Evolutionary conservation across 2,888 invertebrate species (phyloP).

Genomic region (Mesorhabditis spiculigera): DNA sequence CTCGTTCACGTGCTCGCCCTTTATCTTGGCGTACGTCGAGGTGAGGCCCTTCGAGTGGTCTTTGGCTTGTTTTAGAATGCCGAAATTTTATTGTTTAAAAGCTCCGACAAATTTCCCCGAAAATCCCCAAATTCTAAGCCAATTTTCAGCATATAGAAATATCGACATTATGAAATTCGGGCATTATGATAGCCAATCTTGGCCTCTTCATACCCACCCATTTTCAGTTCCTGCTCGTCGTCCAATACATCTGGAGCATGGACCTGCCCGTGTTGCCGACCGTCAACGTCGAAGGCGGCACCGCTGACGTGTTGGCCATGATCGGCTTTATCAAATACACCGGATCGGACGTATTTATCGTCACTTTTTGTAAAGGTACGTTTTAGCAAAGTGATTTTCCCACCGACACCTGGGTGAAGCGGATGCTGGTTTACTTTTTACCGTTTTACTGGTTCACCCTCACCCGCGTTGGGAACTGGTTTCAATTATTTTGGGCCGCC

Average conservation of each 20-base stretch:
- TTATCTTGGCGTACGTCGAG: slow-evolving; percentile 84
- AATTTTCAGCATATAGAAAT: no score
- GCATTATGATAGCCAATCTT: not conserved
- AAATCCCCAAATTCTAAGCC: no score
- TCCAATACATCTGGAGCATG: slow-evolving; percentile 81
- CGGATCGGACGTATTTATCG: not conserved
- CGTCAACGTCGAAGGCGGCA: slow-evolving; percentile 17
- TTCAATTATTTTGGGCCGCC: no score
- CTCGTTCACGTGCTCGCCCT: slow-evolving; percentile 85
- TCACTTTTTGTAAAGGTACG: slow-evolving; percentile 3
- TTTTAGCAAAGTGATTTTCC: not conserved
- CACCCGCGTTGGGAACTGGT: no score
- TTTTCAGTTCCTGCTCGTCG: slow-evolving; percentile 71
- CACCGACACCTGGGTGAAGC: no score
- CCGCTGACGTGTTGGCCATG: slow-evolving; percentile 33
- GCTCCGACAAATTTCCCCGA: no score
- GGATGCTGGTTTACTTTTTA: no score
- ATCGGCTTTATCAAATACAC: slow-evolving; percentile 35
- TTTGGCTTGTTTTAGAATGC: not conserved
- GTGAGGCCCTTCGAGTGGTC: slow-evolving; percentile 31
- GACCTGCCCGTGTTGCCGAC: slow-evolving; percentile 65
- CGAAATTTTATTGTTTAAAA: slow-evolving; percentile 1
- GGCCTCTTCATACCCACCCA: not conserved
- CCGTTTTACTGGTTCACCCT: no score
- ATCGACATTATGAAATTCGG: no score